Evolutionary conservation across 2,113 vertebrate genomes (phyloP).

Genomic region (Cyprinodon variegatus): DNA sequence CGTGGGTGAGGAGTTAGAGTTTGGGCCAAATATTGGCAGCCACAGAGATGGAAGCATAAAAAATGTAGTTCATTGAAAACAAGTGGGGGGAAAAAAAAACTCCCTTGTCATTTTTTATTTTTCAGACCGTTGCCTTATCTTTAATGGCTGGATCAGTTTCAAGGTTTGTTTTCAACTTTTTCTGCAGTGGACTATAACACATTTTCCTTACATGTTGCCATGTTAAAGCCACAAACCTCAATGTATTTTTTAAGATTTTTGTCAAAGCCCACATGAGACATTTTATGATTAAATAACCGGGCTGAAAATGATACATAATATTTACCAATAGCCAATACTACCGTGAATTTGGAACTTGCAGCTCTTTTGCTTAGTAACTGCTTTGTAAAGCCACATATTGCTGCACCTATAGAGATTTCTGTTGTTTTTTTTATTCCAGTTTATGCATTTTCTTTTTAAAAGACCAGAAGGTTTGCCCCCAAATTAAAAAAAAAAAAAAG

Average conservation of each 20-base stretch:
- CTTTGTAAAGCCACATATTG: not conserved
- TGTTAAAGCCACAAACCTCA: not conserved
- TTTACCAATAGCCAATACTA: not conserved
- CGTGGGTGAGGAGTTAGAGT: not conserved
- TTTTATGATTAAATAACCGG: too few relatives aligned
- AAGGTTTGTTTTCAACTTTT: constrained; percentile 78
- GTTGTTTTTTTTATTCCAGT: too few relatives aligned
- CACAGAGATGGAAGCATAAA: not conserved
- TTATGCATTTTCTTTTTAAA: too few relatives aligned
- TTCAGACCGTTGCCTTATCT: constrained; percentile 90
- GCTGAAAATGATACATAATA: too few relatives aligned
- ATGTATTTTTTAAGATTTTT: not conserved
- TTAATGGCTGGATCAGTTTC: constrained; percentile 91
- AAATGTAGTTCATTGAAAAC: not conserved
- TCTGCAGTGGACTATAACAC: not conserved
- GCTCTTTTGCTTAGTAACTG: not conserved
- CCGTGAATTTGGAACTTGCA: not conserved
- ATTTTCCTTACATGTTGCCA: not conserved
- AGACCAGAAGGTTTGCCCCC: too few relatives aligned
- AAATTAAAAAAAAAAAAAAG: too few relatives aligned
- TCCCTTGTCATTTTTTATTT: constrained; percentile 16
- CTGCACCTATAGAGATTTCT: too few relatives aligned
- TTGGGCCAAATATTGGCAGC: not conserved
- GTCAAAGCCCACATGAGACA: not conserved
- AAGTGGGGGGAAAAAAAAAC: not conserved